Base-by-base conservation (phyloP, 1,140 invertebrate species). In the Pomacea maculata region DNA sequence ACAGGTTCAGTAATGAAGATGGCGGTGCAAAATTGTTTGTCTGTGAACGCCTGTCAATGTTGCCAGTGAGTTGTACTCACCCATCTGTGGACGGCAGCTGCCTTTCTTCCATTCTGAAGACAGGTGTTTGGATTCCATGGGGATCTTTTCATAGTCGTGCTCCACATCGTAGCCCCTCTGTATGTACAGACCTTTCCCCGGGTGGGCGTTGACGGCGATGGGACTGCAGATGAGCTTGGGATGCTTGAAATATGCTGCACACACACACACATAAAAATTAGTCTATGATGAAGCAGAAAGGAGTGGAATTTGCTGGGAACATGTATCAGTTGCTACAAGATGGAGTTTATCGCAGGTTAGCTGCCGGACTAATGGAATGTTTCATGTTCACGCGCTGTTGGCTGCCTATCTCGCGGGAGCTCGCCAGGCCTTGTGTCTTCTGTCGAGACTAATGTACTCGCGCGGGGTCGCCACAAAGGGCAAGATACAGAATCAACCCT, bases 171-270 rank as follows among this genome's bases (percentile, higher is more conserved):
- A 81, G 45, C 88, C 88, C 80, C 84, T 87, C 77, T 89, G 88
- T 80, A 89, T 88, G 81, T 85, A 88, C 7, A 89, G 83, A 12
- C 88, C 88, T 81, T 86, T 87, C 14, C 87, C 87, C 64, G 84
- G 77, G 52, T 83, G 83, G n/a, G 84, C 86, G 45, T 86, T 83
- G 15, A 77, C 54, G 14, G 83, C 82, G 78, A 84, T 83, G 0
- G 88, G 88, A 73, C 84, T 87, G 80, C 88, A 89, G 34, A 89
- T 82, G 57, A 88, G 79, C 25, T 84, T 82, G 0, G 88, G 88
- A 72, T 89, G 87, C 72, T 89, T 88, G 83, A 89, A 89, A 80
- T 89, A 89, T 10, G 87, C 88, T 89, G 80, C 78, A 86, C 21
- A 78, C 71, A 73, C 71, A 45, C 34, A 11, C 10, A 14, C 10